Base-by-base conservation (phyloP, 2,113 vertebrate species). In the Ochotona princeps region DNA sequence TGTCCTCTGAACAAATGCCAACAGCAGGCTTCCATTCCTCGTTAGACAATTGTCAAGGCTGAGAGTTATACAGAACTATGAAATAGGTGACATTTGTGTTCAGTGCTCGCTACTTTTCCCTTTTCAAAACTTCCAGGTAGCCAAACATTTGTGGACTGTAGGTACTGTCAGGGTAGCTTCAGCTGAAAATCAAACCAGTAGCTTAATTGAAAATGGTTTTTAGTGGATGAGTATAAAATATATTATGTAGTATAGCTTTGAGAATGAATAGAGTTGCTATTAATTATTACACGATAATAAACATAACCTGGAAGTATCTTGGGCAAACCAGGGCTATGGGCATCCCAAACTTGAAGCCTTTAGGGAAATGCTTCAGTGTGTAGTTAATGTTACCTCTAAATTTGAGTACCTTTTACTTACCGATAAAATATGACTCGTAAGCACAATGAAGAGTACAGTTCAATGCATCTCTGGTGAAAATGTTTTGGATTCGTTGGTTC, bases 231-330 rank as follows among this genome's bases (percentile, higher is more conserved):
- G 10, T 32, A 13, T 87, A 44, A 67, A 90, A 65, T 60, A 84
- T 91, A 49, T 80, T 87, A 28, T 54, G 80, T 91, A 93, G 81
- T 60, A 32, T 73, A 47, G 72, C 54, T 83, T 92, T 66, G 88
- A 75, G 14, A 51, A 72, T 89, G 8, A 69, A 96, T 60, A 2
- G 3, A 14, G 12, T 82, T 86, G 12, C 30, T 89, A 26, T 23
- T 87, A 83, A 90, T 91, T 80, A 57, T 75, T 88, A 92, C 18
- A 94, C 14, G 57, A 72, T 26, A 61, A 85, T 61, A 85, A 44
- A 51, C 35, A 72, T 82, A 67, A 49, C 21, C 26, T 35, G 57
- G 82, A 15, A 61, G 6, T 67, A 0, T 83, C 54, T 76, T 80
- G 28, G 47, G 30, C 20, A 85, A 83, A 65, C 67, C 28, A 94